Conservation (phyloP, 2,797 vertebrate species). For the Avahi laniger region DNA sequence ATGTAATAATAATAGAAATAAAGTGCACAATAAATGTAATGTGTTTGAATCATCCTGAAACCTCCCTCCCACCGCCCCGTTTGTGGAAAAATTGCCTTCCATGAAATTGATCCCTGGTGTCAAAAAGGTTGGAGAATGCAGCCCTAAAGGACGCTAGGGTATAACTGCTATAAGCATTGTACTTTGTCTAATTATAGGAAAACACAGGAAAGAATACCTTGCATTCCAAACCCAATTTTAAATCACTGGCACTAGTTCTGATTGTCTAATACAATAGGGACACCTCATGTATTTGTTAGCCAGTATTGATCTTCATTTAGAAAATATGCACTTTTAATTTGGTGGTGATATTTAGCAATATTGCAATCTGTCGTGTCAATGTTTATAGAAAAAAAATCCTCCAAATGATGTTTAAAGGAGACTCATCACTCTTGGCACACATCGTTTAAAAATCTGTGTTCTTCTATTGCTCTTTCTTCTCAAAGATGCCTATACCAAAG, state of each 20-base stretch:
- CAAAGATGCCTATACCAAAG: background rate
- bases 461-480: slow-evolving; percentile 33
- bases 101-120: too few relatives aligned
- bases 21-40: too few relatives aligned
- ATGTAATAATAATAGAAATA: too few relatives aligned
- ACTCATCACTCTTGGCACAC: background rate
- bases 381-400: slow-evolving; percentile 19
- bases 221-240: background rate
- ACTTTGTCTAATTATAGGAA: background rate
- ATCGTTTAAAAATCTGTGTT: slow-evolving; percentile 20
- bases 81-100: too few relatives aligned
- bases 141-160: background rate
- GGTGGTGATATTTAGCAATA: slow-evolving; percentile 51
- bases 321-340: slow-evolving; percentile 54
- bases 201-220: background rate
- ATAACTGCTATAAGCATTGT: background rate
- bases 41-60: too few relatives aligned
- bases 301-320: slow-evolving; percentile 28
- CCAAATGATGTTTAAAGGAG: slow-evolving; percentile 19
- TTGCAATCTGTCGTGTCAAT: slow-evolving; percentile 19
- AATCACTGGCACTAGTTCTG: background rate
- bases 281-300: slow-evolving; percentile 22
- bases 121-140: too few relatives aligned
- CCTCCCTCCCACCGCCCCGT: rapidly evolving
- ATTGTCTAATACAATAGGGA: background rate